A percentile compares a stretch with the other conserved stretches of the same genome.
These are phyloP conservation scores for Kryptolebias marmoratus DNA, from an alignment of 2,113 vertebrate species.

Conservation along the genomic window DNA sequence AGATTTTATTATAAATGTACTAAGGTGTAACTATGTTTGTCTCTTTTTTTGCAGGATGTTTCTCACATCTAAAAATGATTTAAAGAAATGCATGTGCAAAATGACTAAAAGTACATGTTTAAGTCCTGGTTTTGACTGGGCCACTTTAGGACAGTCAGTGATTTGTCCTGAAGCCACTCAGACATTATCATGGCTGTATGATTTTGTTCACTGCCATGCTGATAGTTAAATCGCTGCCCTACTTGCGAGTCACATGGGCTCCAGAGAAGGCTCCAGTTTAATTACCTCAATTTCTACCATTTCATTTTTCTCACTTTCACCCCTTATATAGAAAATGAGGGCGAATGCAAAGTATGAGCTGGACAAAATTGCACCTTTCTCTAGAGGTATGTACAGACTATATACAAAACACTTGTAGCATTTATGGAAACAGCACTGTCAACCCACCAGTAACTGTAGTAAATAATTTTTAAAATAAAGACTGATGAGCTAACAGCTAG, in stretches of 20 bases:
- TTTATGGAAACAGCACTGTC: background rate
- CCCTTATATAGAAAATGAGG: background rate
- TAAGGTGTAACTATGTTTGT: too few species aligned
- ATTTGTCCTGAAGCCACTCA: conserved; percentile 8
- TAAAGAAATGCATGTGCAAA: background rate
- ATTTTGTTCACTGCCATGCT: conserved; percentile 4
- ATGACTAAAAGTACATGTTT: background rate
- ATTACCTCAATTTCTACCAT: background rate
- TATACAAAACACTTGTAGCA: background rate
- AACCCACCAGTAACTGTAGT: too few species aligned
- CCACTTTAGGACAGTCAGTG: background rate
- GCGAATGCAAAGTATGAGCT: background rate
- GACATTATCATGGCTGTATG: conserved; percentile 2
- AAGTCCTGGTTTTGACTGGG: background rate
- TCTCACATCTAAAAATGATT: background rate
- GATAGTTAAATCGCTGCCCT: background rate
- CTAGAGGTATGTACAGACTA: background rate
- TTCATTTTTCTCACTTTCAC: background rate
- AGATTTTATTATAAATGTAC: too few species aligned
- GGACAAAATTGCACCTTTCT: background rate
- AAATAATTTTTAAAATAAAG: too few species aligned
- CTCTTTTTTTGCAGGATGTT: too few species aligned
- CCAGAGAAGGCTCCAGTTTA: background rate
- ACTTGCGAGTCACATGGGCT: background rate
- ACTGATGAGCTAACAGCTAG: too few species aligned